A percentile compares a stretch with the other conserved stretches of the same genome.
These are phyloP conservation scores for Holacanthella duospinosa DNA, from an alignment of 2,888 invertebrate species.

Conservation along the genomic window DNA sequence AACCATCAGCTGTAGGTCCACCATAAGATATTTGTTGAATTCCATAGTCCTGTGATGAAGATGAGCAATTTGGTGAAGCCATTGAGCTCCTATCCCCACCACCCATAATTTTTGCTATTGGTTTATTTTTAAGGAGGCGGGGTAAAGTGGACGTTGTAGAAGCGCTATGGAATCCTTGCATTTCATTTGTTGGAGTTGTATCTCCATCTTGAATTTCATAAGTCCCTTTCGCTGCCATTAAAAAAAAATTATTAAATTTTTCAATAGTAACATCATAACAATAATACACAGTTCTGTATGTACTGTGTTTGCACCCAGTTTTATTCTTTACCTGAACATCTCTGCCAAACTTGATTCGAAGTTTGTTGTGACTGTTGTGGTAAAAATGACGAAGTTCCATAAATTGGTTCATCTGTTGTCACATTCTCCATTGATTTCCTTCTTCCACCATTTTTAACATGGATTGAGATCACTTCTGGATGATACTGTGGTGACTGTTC, in stretches of 20 bases:
- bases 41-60: not conserved
- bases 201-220: conserved; percentile 73
- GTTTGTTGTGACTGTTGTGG: conserved; percentile 15
- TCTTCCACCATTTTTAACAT: conserved; percentile 38
- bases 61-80: not conserved
- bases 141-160: conserved; percentile 57
- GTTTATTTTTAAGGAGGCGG: conserved; percentile 70
- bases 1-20: conserved; percentile 23
- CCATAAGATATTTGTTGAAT: not conserved
- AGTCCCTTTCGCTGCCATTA: not conserved
- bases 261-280: not conserved
- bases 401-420: conserved; percentile 33
- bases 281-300: not conserved
- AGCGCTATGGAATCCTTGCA: conserved; percentile 4
- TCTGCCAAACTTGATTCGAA: conserved; percentile 6
- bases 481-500: conserved; percentile 7
- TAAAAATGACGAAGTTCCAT: conserved; percentile 36
- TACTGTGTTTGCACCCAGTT: too few species aligned
- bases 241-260: not conserved
- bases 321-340: conserved; percentile 14
- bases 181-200: conserved; percentile 76
- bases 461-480: conserved; percentile 43
- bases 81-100: conserved; percentile 4
- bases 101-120: conserved; percentile 59
- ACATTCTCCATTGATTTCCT: conserved; percentile 30